phyloP scores from a whole-genome alignment of 2,888 invertebrate species.

The Eudasyphora cyanicolor region DNA sequence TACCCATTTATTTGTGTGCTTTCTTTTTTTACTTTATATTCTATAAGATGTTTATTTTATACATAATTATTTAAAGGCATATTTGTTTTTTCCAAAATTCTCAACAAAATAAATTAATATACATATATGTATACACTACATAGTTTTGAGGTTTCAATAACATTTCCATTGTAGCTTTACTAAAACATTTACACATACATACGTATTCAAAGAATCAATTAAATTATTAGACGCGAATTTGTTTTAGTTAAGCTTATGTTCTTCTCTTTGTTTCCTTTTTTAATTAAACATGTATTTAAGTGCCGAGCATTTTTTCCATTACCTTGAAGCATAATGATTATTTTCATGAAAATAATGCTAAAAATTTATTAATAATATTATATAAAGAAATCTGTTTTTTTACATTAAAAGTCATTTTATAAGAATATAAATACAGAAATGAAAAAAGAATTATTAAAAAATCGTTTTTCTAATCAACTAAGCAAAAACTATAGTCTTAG shows the following conservation, averaged over 20 bases:
- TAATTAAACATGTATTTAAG: slow-evolving; percentile 23
- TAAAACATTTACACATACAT: slow-evolving; percentile 40
- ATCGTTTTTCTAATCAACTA: not conserved
- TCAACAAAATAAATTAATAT: not conserved
- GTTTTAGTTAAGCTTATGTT: slow-evolving; percentile 1
- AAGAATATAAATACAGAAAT: slow-evolving; percentile 20
- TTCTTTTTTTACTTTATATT: slow-evolving; percentile 5
- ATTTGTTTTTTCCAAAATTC: slow-evolving; percentile 16
- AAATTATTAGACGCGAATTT: not conserved
- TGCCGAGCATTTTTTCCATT: slow-evolving; percentile 41
- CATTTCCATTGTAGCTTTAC: slow-evolving; percentile 73
- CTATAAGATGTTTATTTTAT: slow-evolving; percentile 10
- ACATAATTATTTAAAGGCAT: slow-evolving; percentile 24
- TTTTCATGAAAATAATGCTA: slow-evolving; percentile 46
- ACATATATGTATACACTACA: too few species aligned
- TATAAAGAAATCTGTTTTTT: slow-evolving; percentile 28
- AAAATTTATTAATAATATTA: slow-evolving; percentile 10
- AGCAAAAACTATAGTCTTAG: too few species aligned
- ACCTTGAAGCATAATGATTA: slow-evolving; percentile 11
- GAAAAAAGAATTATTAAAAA: not conserved
- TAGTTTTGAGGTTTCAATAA: slow-evolving; percentile 31
- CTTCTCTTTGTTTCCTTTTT: not conserved
- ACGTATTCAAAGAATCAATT: slow-evolving; percentile 6
- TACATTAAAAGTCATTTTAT: slow-evolving; percentile 31
- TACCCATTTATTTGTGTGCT: not conserved